These are phyloP conservation scores for Cyanoliseus patagonus DNA, from an alignment of 2,113 vertebrate species.

Conservation along the genomic window DNA sequence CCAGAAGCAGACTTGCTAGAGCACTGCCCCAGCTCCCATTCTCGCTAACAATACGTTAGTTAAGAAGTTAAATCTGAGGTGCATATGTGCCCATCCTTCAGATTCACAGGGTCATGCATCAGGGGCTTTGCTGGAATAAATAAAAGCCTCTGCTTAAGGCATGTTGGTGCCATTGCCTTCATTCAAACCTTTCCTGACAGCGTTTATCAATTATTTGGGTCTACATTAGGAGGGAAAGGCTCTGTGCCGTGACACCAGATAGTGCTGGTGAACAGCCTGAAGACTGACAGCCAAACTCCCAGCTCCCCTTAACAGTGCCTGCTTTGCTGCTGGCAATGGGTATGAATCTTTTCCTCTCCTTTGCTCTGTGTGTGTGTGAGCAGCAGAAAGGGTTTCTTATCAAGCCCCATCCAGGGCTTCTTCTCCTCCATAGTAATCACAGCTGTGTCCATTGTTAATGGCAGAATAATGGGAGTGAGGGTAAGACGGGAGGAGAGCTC, in stretches of 20 bases:
- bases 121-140: background rate
- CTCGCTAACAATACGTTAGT: background rate
- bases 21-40: background rate
- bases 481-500: background rate
- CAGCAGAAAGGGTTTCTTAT: background rate
- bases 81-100: background rate
- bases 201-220: background rate
- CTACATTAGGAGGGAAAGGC: background rate
- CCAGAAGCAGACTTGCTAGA: background rate
- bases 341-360: background rate
- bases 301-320: background rate
- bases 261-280: background rate
- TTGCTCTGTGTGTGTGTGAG: background rate
- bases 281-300: background rate
- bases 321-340: background rate
- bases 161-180: background rate
- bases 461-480: background rate
- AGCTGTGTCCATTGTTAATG: background rate
- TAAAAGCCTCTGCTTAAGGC: background rate
- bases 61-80: background rate
- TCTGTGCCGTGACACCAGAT: fast-evolving
- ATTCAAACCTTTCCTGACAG: background rate
- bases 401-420: background rate
- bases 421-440: background rate
- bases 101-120: background rate